Evolutionary conservation across 2,888 invertebrate species (phyloP), one percentile per base, ranked within the genome.

Genomic region (Cantharis nigra): DNA sequence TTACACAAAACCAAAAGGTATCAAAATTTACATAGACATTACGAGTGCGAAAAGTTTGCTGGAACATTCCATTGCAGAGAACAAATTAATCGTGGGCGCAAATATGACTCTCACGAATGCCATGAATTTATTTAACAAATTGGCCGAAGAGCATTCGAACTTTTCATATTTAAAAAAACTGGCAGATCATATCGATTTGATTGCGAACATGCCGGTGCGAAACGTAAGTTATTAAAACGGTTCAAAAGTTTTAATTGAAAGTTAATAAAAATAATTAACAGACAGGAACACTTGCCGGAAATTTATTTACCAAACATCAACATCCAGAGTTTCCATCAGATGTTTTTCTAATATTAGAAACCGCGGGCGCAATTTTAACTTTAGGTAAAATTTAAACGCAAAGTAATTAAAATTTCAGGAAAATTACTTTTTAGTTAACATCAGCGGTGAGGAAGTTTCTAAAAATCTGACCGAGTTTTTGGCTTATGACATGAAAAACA

Each of bases 251-350:
- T 64, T 49, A 49, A n/a, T 18, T 64, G 10, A 64, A 64, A 11
- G 16, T 64, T 64, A 20, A 16, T 64, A 20, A 64, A 16, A 18
- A 64, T 16, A 64, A 20, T 70, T 70, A 49, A 49, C 84, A 92
- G 92, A 89, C 91, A 78, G 94, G 93, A 23, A 93, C 93, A 0
- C 88, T 95, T 77, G 95, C 93, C 74, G 95, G 95, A 13, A 95
- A 95, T 84, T 84, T 93, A 71, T 90, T 91, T 87, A 89, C 94
- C 83, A 95, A 95, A 85, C 91, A 94, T 83, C 84, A 88, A 18
- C 90, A 94, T 83, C 89, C 88, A 0, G 93, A 93, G 62, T 95
- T 95, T 84, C 93, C 92, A 0, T 95, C 95, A 0, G 95, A 95
- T 85, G 84, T 95, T 13, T 94, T 93, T 82, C 84, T 94, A 3